phyloP scores from a whole-genome alignment of 2,888 invertebrate genomes.

The Eremobia ochroleuca region DNA sequence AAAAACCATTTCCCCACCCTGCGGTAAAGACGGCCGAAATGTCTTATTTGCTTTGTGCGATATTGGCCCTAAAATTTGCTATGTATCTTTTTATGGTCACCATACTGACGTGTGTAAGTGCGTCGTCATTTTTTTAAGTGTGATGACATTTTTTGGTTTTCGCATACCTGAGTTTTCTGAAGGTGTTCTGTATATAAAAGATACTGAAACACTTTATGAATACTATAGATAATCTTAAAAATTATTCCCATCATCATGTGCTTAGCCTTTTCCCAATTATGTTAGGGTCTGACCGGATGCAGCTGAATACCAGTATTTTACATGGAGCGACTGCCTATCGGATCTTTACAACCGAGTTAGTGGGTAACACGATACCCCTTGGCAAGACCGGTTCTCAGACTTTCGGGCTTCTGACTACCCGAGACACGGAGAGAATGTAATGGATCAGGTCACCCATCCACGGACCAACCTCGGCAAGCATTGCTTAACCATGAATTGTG shows the following conservation, averaged over 20 bases:
- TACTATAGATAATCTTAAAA: not conserved
- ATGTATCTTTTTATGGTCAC: slow-evolving; percentile 61
- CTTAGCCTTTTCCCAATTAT: not conserved
- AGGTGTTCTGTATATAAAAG: too few species aligned
- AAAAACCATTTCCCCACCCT: slow-evolving; percentile 66
- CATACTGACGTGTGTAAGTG: slow-evolving; percentile 35
- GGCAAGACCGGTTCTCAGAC: not conserved
- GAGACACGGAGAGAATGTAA: not conserved
- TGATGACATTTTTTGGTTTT: slow-evolving; percentile 38
- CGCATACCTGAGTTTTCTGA: not conserved
- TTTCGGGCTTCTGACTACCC: not conserved
- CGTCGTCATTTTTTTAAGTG: slow-evolving; percentile 47
- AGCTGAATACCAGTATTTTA: not conserved
- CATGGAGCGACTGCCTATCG: not conserved
- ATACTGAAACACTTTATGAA: not conserved
- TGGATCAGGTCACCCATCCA: not conserved
- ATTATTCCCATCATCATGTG: not conserved
- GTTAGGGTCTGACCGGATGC: not conserved
- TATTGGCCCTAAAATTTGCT: slow-evolving; percentile 64
- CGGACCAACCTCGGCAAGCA: not conserved
- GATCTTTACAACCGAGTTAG: not conserved
- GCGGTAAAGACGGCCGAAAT: slow-evolving; percentile 58
- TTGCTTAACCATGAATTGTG: not conserved
- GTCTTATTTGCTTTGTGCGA: slow-evolving; percentile 66
- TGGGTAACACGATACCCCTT: not conserved